These are phyloP conservation scores for Sphaeridia pumilis DNA, from an alignment of 2,888 invertebrate species.

Conservation along the genomic window DNA sequence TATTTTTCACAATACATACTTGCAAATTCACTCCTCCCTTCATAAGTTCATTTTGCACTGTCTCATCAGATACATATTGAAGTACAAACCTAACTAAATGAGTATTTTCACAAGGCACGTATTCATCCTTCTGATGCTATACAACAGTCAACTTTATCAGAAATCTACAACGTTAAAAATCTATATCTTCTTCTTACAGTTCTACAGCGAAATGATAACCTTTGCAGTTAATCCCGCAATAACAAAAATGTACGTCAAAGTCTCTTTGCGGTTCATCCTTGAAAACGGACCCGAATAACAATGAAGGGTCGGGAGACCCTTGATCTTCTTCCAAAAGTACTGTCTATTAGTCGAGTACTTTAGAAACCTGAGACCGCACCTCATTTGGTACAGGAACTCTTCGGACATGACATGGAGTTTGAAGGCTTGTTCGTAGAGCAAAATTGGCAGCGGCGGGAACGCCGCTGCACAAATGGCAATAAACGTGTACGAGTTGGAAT, in stretches of 20 bases:
- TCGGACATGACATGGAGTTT: slow-evolving; percentile 5
- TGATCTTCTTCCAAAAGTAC: slow-evolving; percentile 7
- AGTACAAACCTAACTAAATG: no score
- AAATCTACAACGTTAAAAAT: no score
- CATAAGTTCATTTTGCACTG: no score
- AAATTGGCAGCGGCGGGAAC: slow-evolving; percentile 11
- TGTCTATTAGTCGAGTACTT: slow-evolving; percentile 10
- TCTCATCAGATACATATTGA: no score
- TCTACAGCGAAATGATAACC: slow-evolving; percentile 8
- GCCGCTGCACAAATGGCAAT: slow-evolving; percentile 8
- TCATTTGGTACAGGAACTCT: slow-evolving; percentile 1
- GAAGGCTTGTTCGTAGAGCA: slow-evolving; percentile 14
- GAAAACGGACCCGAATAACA: slow-evolving; percentile 7
- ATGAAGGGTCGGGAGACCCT: slow-evolving; percentile 5
- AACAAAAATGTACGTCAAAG: slow-evolving; percentile 7
- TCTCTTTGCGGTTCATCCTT: slow-evolving; percentile 10
- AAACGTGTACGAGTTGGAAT: slow-evolving; percentile 5
- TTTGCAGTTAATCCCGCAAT: slow-evolving; percentile 8
- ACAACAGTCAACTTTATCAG: no score
- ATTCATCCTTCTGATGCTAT: no score
- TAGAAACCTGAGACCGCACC: slow-evolving; percentile 5
- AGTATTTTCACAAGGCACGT: no score
- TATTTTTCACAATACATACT: no score
- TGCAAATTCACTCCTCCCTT: no score
- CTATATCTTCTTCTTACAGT: no score